Evolutionary conservation across 2,888 invertebrate species (phyloP).

Genomic region (Elysia crispata): DNA sequence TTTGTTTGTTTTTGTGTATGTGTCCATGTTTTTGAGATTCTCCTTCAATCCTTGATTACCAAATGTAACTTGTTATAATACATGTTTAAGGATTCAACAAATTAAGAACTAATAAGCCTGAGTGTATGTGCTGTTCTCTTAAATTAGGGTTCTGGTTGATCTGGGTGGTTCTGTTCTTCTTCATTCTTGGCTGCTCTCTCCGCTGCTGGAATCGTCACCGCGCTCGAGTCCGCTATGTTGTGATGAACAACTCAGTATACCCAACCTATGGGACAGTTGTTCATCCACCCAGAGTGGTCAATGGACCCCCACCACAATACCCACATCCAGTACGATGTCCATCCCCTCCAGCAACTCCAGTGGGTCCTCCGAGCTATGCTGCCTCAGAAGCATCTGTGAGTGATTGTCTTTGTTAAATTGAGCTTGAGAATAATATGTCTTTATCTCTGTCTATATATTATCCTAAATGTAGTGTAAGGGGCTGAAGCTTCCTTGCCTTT

Average conservation of each 20-base stretch:
- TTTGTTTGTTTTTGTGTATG: no score
- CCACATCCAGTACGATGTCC: background rate
- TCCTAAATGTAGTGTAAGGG: no score
- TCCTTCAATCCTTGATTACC: no score
- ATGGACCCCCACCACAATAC: constrained; percentile 12
- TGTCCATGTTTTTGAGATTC: no score
- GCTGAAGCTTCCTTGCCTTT: no score
- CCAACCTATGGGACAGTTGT: constrained; percentile 58
- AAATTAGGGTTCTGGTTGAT: constrained; percentile 65
- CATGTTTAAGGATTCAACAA: no score
- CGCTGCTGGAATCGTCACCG: constrained; percentile 58
- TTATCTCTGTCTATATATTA: no score
- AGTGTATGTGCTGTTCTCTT: no score
- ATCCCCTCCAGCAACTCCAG: constrained; percentile 43
- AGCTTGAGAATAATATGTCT: no score
- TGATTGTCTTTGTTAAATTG: no score
- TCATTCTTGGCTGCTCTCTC: constrained; percentile 55
- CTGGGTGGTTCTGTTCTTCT: constrained; percentile 57
- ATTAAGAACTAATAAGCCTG: no score
- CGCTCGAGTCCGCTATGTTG: constrained; percentile 46
- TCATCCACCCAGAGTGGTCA: constrained; percentile 1
- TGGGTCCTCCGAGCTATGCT: constrained; percentile 52
- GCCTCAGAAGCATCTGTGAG: background rate
- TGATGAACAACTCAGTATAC: constrained; percentile 55
- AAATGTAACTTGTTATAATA: no score